These are phyloP conservation scores for Cryptophagus acutangulus DNA, from an alignment of 2,888 invertebrate genomes.

Conservation along the genomic window DNA sequence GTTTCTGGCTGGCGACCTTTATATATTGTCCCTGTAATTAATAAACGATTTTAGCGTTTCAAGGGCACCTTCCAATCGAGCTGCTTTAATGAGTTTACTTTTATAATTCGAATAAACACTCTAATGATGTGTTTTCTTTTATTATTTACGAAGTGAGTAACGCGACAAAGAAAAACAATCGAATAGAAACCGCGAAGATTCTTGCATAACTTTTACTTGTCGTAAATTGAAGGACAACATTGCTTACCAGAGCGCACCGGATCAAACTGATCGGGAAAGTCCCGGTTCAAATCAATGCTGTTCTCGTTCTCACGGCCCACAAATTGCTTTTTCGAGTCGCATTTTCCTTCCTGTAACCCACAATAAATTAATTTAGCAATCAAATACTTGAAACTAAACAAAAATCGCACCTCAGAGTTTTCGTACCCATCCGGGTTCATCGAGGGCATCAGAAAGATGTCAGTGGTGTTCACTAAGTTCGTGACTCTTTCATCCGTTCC, in stretches of 20 bases:
- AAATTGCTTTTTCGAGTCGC: slow-evolving; percentile 63
- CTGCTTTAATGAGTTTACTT: too few species aligned
- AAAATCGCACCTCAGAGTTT: slow-evolving; percentile 61
- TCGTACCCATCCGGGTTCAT: slow-evolving; percentile 98
- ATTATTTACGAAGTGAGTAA: too few species aligned
- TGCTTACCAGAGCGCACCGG: slow-evolving; percentile 36
- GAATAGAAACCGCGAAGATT: neutral
- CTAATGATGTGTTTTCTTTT: too few species aligned
- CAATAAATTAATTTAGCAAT: slow-evolving; percentile 4
- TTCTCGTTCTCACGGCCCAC: slow-evolving; percentile 79
- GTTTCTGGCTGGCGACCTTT: slow-evolving; percentile 80
- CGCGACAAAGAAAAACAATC: too few species aligned
- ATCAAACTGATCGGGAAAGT: slow-evolving; percentile 86
- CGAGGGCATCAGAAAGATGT: slow-evolving; percentile 93
- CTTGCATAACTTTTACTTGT: neutral
- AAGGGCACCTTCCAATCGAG: too few species aligned
- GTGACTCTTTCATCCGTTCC: slow-evolving; percentile 66
- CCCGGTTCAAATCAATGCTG: slow-evolving; percentile 78
- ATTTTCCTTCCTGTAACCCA: slow-evolving; percentile 67
- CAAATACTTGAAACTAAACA: neutral
- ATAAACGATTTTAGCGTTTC: too few species aligned
- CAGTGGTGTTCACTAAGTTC: slow-evolving; percentile 74
- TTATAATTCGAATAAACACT: too few species aligned
- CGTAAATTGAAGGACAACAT: neutral
- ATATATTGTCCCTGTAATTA: slow-evolving; percentile 47